Evolutionary conservation across 92 coral and sea anemone species (phyloP), one percentile per base, ranked within the genome.

Genomic region (Umimayanthus kanabou): DNA sequence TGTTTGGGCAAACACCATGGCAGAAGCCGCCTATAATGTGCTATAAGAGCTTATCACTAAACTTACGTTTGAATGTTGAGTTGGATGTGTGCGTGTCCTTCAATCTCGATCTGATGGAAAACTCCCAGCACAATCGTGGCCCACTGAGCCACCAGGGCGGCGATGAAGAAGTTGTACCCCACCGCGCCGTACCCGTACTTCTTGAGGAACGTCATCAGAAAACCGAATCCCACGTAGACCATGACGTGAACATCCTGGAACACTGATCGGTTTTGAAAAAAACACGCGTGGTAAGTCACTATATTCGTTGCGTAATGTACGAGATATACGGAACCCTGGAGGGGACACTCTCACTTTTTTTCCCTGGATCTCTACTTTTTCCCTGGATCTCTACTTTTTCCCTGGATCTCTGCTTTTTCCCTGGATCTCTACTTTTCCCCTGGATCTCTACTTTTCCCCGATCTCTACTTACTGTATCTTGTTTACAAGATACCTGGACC

Each of bases 201-300:
- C 86, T 87, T 91, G 33, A 94, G 84, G 84, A 94, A 94, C 25
- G 93, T 92, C 94, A 94, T 94, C 81, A 94, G 88, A 77, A 94
- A 94, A 25, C 96, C 96, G 84, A 94, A 92, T 3, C 96, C 96
- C 47, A 94, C 77, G 72, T 88, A 94, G 40, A 94, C 72, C 94
- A 94, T 92, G 23, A 94, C 94, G 39, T 94, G 96, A 26, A 94
- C 94, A 90, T 94, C 96, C 73, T 94, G 96, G 73, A 94, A 94
- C 90, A 92, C 96, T 94, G 88, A 11, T 53, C 58, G 14, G 58
- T 11, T 53, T 13, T 57, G 70, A 29, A 71, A 61, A 61, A 47
- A 37, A n/a, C 29, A 69, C 3, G 33, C 30, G 25, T 69, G 73
- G 26, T 69, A 69, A 69, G 58, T 53, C 20, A 53, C 58, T 18